These are phyloP conservation scores for Equus przewalskii DNA, from an alignment of 2,113 vertebrate genomes.

Conservation along the genomic window DNA sequence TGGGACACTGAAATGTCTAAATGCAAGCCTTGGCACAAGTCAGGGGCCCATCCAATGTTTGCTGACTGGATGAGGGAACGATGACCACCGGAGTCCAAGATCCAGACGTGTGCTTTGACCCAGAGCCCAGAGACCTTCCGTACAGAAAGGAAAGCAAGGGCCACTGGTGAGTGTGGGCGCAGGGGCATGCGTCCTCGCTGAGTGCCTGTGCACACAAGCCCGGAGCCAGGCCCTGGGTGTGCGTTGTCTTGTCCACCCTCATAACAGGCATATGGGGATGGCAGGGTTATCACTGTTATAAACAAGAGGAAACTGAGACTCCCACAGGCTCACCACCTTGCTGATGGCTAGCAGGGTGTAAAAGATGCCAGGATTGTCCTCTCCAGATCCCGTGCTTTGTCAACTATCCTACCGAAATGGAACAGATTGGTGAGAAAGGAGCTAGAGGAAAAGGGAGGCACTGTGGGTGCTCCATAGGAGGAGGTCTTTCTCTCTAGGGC, in stretches of 20 bases:
- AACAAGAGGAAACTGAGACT: not conserved
- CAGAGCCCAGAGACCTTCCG: not conserved
- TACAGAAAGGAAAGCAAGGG: not conserved
- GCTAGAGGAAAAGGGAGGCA: not conserved
- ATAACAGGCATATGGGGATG: fast-evolving
- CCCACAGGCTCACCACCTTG: not conserved
- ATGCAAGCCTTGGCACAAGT: fast-evolving
- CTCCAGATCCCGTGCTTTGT: not conserved
- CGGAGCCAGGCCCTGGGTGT: fast-evolving
- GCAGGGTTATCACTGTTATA: not conserved
- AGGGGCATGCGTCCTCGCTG: fast-evolving
- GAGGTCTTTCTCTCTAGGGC: not conserved
- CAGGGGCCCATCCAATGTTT: not conserved
- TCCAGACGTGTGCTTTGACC: not conserved
- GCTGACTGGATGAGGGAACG: not conserved
- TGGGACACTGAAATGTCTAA: not conserved
- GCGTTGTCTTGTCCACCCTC: not conserved
- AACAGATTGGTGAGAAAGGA: not conserved
- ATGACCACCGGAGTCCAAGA: not conserved
- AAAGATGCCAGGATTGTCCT: not conserved
- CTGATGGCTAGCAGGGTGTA: not conserved
- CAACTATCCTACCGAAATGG: not conserved
- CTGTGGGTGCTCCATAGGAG: not conserved
- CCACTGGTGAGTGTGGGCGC: not conserved
- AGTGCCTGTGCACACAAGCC: fast-evolving